phyloP scores from a whole-genome alignment of 1,140 invertebrate genomes.

The Neodiprion pinetum region DNA sequence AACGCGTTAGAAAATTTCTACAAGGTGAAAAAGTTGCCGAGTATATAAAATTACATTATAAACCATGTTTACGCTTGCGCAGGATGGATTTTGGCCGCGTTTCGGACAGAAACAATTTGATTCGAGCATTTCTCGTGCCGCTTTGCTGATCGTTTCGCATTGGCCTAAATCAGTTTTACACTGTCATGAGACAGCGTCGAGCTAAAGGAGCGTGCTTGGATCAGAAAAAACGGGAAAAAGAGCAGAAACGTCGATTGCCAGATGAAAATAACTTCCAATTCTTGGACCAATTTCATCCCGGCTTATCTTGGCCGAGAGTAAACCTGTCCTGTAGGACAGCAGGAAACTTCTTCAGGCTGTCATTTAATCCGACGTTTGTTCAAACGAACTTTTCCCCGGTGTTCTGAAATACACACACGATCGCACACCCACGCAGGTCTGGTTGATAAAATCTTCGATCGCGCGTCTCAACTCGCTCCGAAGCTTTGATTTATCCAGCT shows the following conservation, averaged over 20 bases:
- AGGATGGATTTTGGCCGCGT: too few species aligned
- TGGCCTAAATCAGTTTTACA: too few species aligned
- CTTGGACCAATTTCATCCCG: neutral
- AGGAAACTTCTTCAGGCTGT: neutral
- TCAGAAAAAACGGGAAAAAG: too few species aligned
- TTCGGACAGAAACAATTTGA: too few species aligned
- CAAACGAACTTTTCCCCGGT: neutral
- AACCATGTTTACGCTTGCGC: too few species aligned
- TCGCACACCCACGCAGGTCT: neutral
- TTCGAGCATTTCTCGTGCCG: too few species aligned
- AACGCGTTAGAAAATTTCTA: constrained; percentile 9
- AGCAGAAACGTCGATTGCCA: neutral
- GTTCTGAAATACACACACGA: neutral
- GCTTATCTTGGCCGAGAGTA: neutral
- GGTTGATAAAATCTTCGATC: constrained; percentile 1
- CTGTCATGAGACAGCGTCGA: too few species aligned
- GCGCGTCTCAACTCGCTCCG: neutral
- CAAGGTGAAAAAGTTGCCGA: neutral
- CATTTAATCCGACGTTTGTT: neutral
- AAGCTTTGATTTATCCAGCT: constrained; percentile 7
- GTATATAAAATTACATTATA: too few species aligned
- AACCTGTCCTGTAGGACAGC: neutral
- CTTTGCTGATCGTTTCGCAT: too few species aligned
- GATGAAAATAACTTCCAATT: constrained; percentile 3
- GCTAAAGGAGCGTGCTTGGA: too few species aligned